Percentiles rank a stretch among this genome's conserved stretches.
phyloP scores from a whole-genome alignment of 2,113 vertebrate species.

The Alexandromys fortis region DNA sequence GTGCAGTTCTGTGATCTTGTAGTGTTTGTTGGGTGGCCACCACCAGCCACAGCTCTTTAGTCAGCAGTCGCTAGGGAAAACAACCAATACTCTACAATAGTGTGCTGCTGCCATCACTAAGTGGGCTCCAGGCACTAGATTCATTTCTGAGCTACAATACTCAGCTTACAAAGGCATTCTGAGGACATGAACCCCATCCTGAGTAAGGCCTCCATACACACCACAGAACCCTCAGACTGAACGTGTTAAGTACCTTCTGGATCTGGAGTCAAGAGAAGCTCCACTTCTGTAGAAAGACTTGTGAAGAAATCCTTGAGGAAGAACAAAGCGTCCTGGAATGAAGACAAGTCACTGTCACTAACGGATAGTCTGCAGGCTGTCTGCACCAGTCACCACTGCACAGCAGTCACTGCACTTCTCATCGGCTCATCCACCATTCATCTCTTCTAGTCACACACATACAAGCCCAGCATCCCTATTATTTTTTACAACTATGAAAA shows the following conservation, averaged over 20 bases:
- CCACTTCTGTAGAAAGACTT: conserved; percentile 95
- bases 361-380: background rate
- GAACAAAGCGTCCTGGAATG: conserved; percentile 95
- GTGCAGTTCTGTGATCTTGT: too few relatives aligned
- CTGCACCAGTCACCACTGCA: background rate
- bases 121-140: too few relatives aligned
- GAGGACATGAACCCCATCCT: background rate
- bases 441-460: background rate
- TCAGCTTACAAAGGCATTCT: background rate
- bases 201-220: background rate
- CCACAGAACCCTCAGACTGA: background rate
- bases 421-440: background rate
- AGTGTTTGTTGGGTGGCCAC: too few relatives aligned
- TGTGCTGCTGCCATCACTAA: too few relatives aligned
- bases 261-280: conserved; percentile 93
- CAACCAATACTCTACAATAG: too few relatives aligned
- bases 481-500: conserved; percentile 3
- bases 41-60: background rate
- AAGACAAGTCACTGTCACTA: conserved; percentile 36
- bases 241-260: conserved; percentile 90
- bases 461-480: background rate
- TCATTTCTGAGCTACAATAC: background rate
- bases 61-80: background rate
- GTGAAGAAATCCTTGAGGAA: conserved; percentile 99
- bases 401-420: too few relatives aligned